A percentile compares a stretch with the other conserved stretches of the same genome.
Evolutionary conservation across 2,888 invertebrate species (phyloP).

Genomic region (Eupithecia exiguata): DNA sequence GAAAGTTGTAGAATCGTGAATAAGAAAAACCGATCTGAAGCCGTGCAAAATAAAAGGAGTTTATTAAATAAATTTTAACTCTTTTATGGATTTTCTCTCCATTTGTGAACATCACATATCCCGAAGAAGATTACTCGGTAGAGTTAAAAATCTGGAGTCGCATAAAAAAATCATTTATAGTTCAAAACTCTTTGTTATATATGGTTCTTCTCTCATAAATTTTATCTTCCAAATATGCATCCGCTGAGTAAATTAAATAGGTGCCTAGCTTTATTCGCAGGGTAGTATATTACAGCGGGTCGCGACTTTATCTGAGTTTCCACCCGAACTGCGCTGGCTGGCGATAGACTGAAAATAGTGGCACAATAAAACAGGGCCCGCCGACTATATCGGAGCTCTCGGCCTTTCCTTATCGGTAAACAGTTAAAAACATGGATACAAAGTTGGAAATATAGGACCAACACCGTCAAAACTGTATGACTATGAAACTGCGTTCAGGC

Average conservation of each 20-base stretch:
- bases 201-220: background rate
- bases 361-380: constrained; percentile 78
- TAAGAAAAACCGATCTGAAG: background rate
- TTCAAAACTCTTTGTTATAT: background rate
- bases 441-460: background rate
- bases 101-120: background rate
- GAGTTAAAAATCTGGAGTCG: background rate
- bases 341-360: constrained; percentile 80
- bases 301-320: constrained; percentile 81
- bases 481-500: too few species aligned
- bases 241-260: background rate
- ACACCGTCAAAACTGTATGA: background rate
- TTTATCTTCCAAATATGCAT: constrained; percentile 14
- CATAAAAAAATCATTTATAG: background rate
- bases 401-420: constrained; percentile 76
- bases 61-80: too few species aligned
- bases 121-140: background rate
- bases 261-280: constrained; percentile 21
- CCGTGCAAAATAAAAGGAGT: background rate
- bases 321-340: constrained; percentile 73
- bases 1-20: background rate
- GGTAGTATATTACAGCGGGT: constrained; percentile 72
- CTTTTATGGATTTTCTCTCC: constrained; percentile 1
- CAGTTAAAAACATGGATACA: constrained; percentile 55
- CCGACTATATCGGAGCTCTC: constrained; percentile 66